Evolutionary conservation across 2,797 vertebrate genomes (phyloP).

Genomic region (Danio albolineatus): DNA sequence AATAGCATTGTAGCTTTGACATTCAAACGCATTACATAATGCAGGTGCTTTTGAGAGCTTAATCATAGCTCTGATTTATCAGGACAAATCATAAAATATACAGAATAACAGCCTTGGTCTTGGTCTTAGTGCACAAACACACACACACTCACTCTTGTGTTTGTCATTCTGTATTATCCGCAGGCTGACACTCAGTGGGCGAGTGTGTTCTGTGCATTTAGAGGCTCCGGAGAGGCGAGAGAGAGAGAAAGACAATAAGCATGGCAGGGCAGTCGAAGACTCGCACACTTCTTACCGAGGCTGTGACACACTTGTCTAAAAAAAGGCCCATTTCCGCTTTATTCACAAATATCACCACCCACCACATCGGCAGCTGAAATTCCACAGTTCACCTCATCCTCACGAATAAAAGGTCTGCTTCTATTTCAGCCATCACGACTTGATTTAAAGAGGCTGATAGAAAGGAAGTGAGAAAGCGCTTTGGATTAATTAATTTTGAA

Average conservation of each 20-base stretch:
- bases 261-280: constrained; percentile 32
- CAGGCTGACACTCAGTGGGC: constrained; percentile 45
- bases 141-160: background rate
- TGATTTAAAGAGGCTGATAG: constrained; percentile 29
- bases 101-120: constrained; percentile 13
- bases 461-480: background rate
- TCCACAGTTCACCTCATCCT: constrained; percentile 34
- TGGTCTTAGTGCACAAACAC: background rate
- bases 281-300: constrained; percentile 16
- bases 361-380: constrained; percentile 38
- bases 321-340: constrained; percentile 25
- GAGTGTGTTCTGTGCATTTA: constrained; percentile 47
- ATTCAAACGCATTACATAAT: constrained; percentile 10
- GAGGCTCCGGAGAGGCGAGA: constrained; percentile 18
- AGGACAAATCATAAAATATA: constrained; percentile 19
- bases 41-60: background rate
- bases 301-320: constrained; percentile 35
- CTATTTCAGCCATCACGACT: background rate
- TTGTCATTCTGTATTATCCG: constrained; percentile 53
- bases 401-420: constrained; percentile 26
- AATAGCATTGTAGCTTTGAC: constrained; percentile 13
- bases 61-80: background rate
- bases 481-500: constrained; percentile 39
- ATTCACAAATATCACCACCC: constrained; percentile 54
- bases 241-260: constrained; percentile 31